phyloP scores from a whole-genome alignment of 2,888 invertebrate species.

The Patella caerulea region DNA sequence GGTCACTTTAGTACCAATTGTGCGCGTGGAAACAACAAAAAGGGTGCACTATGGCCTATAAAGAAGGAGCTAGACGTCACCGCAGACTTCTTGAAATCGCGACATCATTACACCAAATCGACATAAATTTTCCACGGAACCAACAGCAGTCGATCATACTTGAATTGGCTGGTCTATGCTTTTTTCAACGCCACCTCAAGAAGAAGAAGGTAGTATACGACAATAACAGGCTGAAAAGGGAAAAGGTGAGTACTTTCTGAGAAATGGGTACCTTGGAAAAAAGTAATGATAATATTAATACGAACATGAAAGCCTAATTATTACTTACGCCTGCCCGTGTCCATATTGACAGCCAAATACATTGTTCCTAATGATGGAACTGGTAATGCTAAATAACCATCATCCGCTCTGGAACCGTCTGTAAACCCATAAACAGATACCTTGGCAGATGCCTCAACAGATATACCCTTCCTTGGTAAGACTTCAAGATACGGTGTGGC shows the following conservation, averaged over 20 bases:
- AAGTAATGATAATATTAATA: neutral
- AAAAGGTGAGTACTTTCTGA: no score
- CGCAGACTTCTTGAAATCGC: no score
- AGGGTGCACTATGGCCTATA: no score
- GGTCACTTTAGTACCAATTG: neutral
- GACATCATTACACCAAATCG: no score
- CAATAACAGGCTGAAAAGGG: no score
- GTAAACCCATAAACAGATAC: slow-evolving; percentile 1
- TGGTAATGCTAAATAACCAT: neutral
- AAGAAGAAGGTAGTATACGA: no score
- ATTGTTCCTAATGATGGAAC: neutral
- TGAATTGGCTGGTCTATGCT: no score
- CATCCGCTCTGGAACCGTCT: neutral
- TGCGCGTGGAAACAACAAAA: no score
- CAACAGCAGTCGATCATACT: no score
- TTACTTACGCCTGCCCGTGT: neutral
- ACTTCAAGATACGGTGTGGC: neutral
- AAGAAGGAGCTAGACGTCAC: no score
- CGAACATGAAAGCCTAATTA: neutral
- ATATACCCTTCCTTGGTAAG: neutral
- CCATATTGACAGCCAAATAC: neutral
- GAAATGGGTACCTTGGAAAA: neutral
- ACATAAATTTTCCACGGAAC: no score
- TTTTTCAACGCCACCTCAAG: no score
- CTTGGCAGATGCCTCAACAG: neutral